Base-by-base conservation (phyloP, 1,140 invertebrate species). In the Neodiprion fabricii region DNA sequence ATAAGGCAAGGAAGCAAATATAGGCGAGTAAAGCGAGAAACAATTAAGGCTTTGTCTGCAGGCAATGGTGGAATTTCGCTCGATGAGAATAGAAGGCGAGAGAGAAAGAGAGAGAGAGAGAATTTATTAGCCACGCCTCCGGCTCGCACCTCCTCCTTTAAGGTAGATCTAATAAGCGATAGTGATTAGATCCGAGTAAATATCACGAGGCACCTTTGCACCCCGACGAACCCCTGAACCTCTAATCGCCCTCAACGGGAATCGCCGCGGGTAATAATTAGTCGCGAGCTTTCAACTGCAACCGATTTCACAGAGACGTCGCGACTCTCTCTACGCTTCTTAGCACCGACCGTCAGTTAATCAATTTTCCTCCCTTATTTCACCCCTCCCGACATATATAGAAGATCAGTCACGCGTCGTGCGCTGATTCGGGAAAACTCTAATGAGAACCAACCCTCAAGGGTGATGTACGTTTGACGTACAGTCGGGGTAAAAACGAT, bases 131-230 rank as follows among this genome's bases (percentile, higher is more conserved):
- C 53, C 53, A 61, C 53, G 53, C 53, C 53, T 61, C n/a, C 53
- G n/a, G 3, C 53, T 61, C 53, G 53, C 53, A 17, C 11, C 53
- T 61, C 53, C 11, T 14, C n/a, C 5, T 17, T 61, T 17, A 61
- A 12, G n/a, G 3, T 17, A 14, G n/a, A 40, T 61, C 53, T 61
- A 61, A 61, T 61, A 61, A 61, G 9, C n/a, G 28, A 40, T 61
- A 61, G 53, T 61, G 53, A 61, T 61, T 61, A 61, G 53, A 61
- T 61, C 53, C 53, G 53, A 61, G 53, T 17, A 61, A 61, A 61
- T 61, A 61, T 40, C 28, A 40, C 17, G 17, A 21, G n/a, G 50
- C 10, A 10, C 50, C 50, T 53, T 53, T n/a, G 50, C 17, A 21
- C 17, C 17, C 17, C 17, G 53, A 17, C 5, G 53, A 61, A 8